Evolutionary conservation across 2,888 invertebrate genomes (phyloP).

Genomic region (Hirtodrosophila cameraria): DNA sequence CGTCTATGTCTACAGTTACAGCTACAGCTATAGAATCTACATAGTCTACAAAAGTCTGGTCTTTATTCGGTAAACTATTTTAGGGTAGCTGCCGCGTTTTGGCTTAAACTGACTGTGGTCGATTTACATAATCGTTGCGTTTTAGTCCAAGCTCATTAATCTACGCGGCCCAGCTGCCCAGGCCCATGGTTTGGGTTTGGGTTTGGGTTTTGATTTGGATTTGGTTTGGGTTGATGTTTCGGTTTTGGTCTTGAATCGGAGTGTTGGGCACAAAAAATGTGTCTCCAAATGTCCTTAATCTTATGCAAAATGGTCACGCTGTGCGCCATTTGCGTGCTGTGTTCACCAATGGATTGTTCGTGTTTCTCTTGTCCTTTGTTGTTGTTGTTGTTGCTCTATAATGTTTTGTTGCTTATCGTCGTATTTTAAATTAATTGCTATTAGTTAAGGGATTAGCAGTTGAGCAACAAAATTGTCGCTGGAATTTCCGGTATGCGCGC

Average conservation of each 20-base stretch:
- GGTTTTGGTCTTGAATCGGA: constrained; percentile 6
- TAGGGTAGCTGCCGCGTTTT: constrained; percentile 20
- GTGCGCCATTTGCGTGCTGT: constrained; percentile 72
- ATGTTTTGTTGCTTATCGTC: constrained; percentile 75
- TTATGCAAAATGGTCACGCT: constrained; percentile 77
- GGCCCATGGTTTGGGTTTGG: constrained; percentile 11
- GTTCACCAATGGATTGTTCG: constrained; percentile 39
- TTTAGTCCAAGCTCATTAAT: constrained; percentile 74
- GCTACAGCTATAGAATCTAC: constrained; percentile 25
- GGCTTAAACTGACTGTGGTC: constrained; percentile 62
- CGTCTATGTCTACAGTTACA: constrained; percentile 26
- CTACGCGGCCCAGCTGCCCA: constrained; percentile 56
- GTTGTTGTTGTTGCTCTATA: constrained; percentile 16
- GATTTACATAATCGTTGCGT: constrained; percentile 76
- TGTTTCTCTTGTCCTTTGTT: constrained; percentile 33
- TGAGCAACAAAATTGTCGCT: constrained; percentile 75
- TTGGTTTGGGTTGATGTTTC: constrained; percentile 24
- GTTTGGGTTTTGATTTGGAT: constrained; percentile 6
- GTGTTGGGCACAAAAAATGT: constrained; percentile 46
- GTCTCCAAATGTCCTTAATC: constrained; percentile 75
- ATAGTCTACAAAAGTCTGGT: constrained; percentile 8
- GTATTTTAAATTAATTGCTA: constrained; percentile 82
- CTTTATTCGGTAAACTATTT: constrained; percentile 23
- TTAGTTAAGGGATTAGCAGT: constrained; percentile 81
- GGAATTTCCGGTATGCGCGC: constrained; percentile 79